Evolutionary conservation across 2,113 vertebrate genomes (phyloP).

Genomic region (Nycticorax nycticorax): DNA sequence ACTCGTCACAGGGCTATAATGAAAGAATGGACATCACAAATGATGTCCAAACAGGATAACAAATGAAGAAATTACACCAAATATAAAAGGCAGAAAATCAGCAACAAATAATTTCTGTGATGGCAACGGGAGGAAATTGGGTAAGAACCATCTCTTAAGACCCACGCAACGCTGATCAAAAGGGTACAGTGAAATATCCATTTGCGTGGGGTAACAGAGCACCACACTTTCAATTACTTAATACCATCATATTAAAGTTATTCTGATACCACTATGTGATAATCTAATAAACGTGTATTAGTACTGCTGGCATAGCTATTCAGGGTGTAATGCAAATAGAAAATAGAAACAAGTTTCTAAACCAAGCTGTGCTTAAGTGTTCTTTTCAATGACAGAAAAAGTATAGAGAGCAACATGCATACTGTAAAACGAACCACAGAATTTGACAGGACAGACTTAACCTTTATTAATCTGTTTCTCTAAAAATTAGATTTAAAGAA

Average conservation of each 20-base stretch:
- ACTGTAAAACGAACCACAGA: neutral
- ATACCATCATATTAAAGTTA: neutral
- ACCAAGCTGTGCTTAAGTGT: conserved; percentile 1
- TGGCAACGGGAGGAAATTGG: neutral
- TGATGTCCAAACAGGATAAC: neutral
- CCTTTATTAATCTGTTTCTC: neutral
- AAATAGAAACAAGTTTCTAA: conserved; percentile 38
- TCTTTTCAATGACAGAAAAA: neutral
- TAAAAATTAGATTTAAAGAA: neutral
- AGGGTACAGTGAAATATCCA: neutral
- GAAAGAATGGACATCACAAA: neutral
- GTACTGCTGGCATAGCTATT: neutral
- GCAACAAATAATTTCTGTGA: neutral
- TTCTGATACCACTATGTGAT: neutral
- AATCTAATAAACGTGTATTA: neutral
- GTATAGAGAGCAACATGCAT: neutral
- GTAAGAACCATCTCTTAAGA: neutral
- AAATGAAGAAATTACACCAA: neutral
- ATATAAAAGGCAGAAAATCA: neutral
- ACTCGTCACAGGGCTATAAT: neutral
- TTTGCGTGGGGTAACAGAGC: neutral
- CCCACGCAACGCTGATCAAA: rapidly evolving
- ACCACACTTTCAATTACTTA: neutral
- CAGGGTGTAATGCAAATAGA: neutral
- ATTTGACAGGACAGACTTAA: neutral